phyloP scores from a whole-genome alignment of 2,797 vertebrate genomes.

The Selene dorsalis region DNA sequence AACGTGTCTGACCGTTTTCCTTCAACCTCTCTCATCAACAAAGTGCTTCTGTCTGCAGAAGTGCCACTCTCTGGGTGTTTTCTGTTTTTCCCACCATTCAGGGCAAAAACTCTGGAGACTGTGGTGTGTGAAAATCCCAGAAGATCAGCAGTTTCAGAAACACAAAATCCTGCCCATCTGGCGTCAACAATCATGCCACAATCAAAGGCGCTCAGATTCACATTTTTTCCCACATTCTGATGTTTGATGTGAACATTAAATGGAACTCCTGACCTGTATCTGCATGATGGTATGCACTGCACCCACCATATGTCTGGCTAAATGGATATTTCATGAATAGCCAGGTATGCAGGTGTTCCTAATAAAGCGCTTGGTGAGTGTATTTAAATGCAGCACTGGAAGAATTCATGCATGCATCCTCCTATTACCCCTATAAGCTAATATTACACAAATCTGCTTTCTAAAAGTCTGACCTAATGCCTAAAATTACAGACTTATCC shows the following conservation, averaged over 20 bases:
- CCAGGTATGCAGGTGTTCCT: neutral
- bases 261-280: neutral
- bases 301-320: neutral
- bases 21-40: neutral
- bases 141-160: neutral
- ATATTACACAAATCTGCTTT: constrained; percentile 18
- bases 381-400: constrained; percentile 8
- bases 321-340: neutral
- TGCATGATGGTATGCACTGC: neutral
- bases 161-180: neutral
- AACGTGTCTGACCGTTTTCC: neutral
- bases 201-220: neutral
- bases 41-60: neutral
- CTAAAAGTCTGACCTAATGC: constrained; percentile 2
- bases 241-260: neutral
- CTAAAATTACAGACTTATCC: constrained; percentile 1
- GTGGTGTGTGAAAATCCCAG: neutral
- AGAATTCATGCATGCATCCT: constrained; percentile 12
- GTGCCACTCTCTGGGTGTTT: neutral
- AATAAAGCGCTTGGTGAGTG: neutral
- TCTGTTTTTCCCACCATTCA: neutral
- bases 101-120: neutral
- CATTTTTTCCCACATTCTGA: neutral
- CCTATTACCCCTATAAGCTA: neutral
- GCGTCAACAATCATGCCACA: neutral